Conservation (phyloP, 2,797 vertebrate species). For the Tokudaia muenninki region DNA sequence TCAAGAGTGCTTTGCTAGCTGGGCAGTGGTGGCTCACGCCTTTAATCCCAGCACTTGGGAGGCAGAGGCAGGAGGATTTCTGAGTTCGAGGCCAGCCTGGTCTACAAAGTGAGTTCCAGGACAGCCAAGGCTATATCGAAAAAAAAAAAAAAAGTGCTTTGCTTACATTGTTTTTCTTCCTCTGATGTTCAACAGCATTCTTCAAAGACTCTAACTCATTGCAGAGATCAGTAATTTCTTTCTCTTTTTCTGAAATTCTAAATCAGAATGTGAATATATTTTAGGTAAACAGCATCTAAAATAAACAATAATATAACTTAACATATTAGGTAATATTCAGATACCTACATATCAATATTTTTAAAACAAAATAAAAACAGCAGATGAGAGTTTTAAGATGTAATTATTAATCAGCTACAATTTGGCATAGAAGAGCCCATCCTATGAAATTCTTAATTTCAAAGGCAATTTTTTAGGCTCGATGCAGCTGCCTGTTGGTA, state of each 20-base stretch:
- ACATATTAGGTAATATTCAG: conserved; percentile 42
- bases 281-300: conserved; percentile 36
- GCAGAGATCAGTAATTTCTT: conserved; percentile 90
- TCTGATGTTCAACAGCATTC: conserved; percentile 94
- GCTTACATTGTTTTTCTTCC: conserved; percentile 99
- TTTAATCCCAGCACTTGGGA: no score
- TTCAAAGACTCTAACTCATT: conserved; percentile 92
- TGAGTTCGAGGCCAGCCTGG: no score
- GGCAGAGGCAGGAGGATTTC: no score
- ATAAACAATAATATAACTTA: conserved; percentile 51
- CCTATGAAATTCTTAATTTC: conserved; percentile 46
- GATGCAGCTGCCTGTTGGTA: not conserved
- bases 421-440: not conserved
- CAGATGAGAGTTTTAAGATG: conserved; percentile 30
- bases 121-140: no score
- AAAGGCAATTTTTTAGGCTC: not conserved
- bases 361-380: conserved; percentile 54
- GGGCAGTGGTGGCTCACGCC: no score
- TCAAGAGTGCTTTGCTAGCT: conserved; percentile 85
- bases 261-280: conserved; percentile 75
- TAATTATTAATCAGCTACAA: not conserved
- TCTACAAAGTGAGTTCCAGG: no score
- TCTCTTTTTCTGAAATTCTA: conserved; percentile 94
- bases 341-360: conserved; percentile 36
- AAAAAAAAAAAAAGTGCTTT: no score